phyloP scores from a whole-genome alignment of 64 coral and sea anemone genomes.

The Trachythela sp. region DNA sequence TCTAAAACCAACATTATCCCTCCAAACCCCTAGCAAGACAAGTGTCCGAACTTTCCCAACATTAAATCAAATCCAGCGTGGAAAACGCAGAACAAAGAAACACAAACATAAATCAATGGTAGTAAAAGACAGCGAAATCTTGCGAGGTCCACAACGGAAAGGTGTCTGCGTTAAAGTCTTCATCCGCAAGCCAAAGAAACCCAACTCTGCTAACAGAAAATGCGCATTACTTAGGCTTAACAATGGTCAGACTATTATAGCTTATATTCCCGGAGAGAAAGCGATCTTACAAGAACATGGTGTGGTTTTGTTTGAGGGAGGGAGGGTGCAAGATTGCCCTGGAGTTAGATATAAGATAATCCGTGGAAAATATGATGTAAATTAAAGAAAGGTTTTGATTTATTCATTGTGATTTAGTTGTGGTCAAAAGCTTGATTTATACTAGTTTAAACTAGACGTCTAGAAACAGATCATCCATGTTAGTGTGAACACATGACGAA shows the following conservation, averaged over 20 bases:
- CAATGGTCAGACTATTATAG: constrained; percentile 84
- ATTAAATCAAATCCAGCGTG: constrained; percentile 75
- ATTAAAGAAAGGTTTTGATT: constrained; percentile 32
- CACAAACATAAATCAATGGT: constrained; percentile 52
- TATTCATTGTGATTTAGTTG: background rate
- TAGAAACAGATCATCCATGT: too few relatives aligned
- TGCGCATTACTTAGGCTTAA: constrained; percentile 87
- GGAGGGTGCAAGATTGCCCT: constrained; percentile 88
- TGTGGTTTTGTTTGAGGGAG: constrained; percentile 88
- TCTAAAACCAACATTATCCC: background rate
- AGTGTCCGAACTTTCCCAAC: constrained; percentile 47
- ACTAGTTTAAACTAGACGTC: too few relatives aligned
- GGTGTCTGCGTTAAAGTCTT: constrained; percentile 99
- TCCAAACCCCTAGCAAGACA: background rate
- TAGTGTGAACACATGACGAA: too few relatives aligned
- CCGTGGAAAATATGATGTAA: constrained; percentile 91
- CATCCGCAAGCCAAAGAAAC: constrained; percentile 93
- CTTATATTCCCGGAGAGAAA: constrained; percentile 85
- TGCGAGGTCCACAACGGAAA: constrained; percentile 78
- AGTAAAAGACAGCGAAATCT: constrained; percentile 54
- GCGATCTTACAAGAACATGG: constrained; percentile 89
- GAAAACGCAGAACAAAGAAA: constrained; percentile 74
- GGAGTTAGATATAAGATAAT: constrained; percentile 94
- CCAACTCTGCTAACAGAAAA: constrained; percentile 91
- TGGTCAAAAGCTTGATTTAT: background rate